Evolutionary conservation across 2,113 vertebrate species (phyloP), one percentile per base, ranked within the genome.

Genomic region (Atlantisia rogersi): DNA sequence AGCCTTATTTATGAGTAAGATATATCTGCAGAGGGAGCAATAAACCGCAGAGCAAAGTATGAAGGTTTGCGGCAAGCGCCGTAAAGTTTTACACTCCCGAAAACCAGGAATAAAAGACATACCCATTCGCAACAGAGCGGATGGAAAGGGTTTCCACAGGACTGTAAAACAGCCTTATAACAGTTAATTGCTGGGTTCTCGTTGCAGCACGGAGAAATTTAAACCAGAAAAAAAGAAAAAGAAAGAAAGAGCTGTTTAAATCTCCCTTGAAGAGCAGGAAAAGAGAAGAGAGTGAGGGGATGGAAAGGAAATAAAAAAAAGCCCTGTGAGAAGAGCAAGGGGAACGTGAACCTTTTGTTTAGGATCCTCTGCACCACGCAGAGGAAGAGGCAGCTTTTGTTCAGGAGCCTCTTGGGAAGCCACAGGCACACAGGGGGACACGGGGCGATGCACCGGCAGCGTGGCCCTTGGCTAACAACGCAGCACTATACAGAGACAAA

Each of bases 71-170:
- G 86, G 97, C 80, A 94, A 97, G 91, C 0, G 85, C 88, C 88
- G 91, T 98, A 97, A 98, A 98, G 97, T 98, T 98, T 98, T 98
- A 98, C 96, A 59, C 96, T 97, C 94, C 97, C 63, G 91, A 97
- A 98, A 98, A 97, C 96, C 83, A 91, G 94, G 96, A 96, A 97
- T 97, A 97, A 98, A 98, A 97, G 95, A 97, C 92, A 79, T 5
- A 88, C 90, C 92, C 95, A 59, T 95, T 98, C 93, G 96, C 96
- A 97, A 59, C 94, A 82, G 90, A 97, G 97, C 65, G 96, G 96
- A 84, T 92, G 88, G 97, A 95, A 97, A 89, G 93, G 94, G 92
- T 68, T 97, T 96, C 86, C 86, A 62, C 55, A 80, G 22, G 50
- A 88, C 59, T 86, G 96, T 97, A 97, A 98, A 97, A 91, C 65